Percentiles rank a stretch among this genome's conserved stretches.
Evolutionary conservation across 2,888 invertebrate species (phyloP).

Genomic region (Dinocampus coccinellae): DNA sequence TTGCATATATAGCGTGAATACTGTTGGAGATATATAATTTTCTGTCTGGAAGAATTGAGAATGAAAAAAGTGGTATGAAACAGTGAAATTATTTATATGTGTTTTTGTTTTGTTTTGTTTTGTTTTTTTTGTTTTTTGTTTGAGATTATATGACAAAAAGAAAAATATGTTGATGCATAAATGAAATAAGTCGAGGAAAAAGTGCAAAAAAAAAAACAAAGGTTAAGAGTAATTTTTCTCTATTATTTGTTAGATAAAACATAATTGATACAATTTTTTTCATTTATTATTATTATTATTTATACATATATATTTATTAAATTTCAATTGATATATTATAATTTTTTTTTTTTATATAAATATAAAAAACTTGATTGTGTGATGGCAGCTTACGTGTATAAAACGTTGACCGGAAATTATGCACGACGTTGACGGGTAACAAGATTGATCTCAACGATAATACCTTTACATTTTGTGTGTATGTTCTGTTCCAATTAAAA

Average conservation of each 20-base stretch:
- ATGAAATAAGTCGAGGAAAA: no score
- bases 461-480: neutral
- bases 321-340: no score
- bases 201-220: no score
- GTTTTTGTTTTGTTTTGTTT: neutral
- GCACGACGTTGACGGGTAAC: neutral
- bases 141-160: neutral
- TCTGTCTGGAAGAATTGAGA: conserved; percentile 9
- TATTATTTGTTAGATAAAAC: no score
- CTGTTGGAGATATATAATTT: conserved; percentile 29
- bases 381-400: neutral
- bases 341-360: no score
- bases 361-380: neutral
- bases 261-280: no score
- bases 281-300: no score
- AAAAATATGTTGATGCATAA: neutral
- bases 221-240: no score
- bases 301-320: no score
- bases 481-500: neutral
- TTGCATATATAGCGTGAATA: conserved; percentile 26
- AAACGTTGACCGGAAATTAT: conserved; percentile 11
- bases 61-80: conserved; percentile 28
- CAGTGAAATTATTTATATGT: conserved; percentile 7
- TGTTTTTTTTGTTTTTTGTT: neutral
- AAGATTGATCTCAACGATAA: neutral